Conservation (phyloP, 37 sponge, comb jelly and placozoan genomes). For the Cliona cf. orientalis region DNA sequence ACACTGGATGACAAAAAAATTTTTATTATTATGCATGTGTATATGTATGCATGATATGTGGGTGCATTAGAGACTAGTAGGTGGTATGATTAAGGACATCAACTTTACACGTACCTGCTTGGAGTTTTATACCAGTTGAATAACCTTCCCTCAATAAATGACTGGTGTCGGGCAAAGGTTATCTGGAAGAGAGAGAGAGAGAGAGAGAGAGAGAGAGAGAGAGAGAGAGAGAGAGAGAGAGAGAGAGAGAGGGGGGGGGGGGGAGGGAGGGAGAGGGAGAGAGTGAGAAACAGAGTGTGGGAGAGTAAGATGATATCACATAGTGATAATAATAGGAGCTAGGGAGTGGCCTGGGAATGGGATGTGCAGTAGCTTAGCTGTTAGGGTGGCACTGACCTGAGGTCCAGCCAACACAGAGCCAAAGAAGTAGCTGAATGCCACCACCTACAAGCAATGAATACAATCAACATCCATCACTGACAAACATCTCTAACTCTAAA, state of each 20-base stretch:
- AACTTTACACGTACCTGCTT: constrained; percentile 35
- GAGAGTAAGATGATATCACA: too few species aligned
- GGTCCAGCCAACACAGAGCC: constrained; percentile 78
- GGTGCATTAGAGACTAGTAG: too few species aligned
- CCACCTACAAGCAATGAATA: constrained; percentile 33
- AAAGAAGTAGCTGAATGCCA: constrained; percentile 62
- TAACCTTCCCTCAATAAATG: constrained; percentile 61
- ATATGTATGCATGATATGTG: constrained; percentile 2
- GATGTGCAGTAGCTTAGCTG: too few species aligned
- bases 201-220: not conserved
- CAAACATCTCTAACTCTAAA: not conserved
- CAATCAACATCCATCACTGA: not conserved
- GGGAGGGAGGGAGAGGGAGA: too few species aligned
- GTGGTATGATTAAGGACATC: not conserved
- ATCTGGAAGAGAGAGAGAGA: not conserved
- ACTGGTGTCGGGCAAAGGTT: not conserved
- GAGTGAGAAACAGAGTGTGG: too few species aligned
- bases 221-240: not conserved
- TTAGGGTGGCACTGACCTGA: constrained; percentile 65
- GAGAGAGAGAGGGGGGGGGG: not conserved
- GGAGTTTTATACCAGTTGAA: constrained; percentile 34
- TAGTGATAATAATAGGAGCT: too few species aligned
- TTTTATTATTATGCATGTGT: too few species aligned
- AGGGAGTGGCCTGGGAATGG: too few species aligned
- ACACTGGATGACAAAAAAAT: constrained; percentile 31